Evolutionary conservation across 2,113 vertebrate species (phyloP).

Genomic region (Apeltes quadracus): DNA sequence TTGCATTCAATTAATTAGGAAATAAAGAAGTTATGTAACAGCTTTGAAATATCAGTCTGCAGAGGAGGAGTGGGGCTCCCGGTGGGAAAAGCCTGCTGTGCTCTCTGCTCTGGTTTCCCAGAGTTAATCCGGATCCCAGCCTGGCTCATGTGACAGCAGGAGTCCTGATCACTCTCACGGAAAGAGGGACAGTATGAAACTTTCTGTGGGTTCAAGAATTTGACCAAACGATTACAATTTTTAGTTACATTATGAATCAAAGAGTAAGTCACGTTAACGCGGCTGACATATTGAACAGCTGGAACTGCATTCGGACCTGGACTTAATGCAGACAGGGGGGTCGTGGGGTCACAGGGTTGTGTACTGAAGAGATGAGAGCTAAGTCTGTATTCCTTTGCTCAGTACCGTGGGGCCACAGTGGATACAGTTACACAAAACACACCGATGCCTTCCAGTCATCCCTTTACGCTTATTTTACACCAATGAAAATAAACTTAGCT

Average conservation of each 20-base stretch:
- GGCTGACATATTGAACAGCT: constrained; percentile 9
- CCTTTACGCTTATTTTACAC: constrained; percentile 27
- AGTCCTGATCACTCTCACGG: constrained; percentile 7
- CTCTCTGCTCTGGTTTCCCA: constrained; percentile 27
- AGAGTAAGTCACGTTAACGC: neutral
- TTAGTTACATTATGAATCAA: neutral
- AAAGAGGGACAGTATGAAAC: neutral
- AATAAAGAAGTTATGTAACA: constrained; percentile 42
- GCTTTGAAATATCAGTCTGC: constrained; percentile 29
- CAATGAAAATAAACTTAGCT: constrained; percentile 38
- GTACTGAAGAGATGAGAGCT: constrained; percentile 55
- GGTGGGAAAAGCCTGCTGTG: constrained; percentile 38
- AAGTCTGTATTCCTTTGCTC: constrained; percentile 57
- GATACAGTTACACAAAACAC: constrained; percentile 49
- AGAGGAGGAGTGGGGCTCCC: constrained; percentile 16
- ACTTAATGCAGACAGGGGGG: constrained; percentile 10
- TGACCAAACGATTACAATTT: neutral
- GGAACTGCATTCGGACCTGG: constrained; percentile 31
- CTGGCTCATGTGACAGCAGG: constrained; percentile 53
- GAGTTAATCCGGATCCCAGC: constrained; percentile 61
- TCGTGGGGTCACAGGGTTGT: constrained; percentile 31
- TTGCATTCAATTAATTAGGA: constrained; percentile 27
- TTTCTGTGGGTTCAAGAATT: neutral
- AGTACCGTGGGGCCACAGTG: constrained; percentile 31
- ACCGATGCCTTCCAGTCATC: constrained; percentile 39